These are phyloP conservation scores for Cephalophus harveyi DNA, from an alignment of 2,113 vertebrate species.

Conservation along the genomic window DNA sequence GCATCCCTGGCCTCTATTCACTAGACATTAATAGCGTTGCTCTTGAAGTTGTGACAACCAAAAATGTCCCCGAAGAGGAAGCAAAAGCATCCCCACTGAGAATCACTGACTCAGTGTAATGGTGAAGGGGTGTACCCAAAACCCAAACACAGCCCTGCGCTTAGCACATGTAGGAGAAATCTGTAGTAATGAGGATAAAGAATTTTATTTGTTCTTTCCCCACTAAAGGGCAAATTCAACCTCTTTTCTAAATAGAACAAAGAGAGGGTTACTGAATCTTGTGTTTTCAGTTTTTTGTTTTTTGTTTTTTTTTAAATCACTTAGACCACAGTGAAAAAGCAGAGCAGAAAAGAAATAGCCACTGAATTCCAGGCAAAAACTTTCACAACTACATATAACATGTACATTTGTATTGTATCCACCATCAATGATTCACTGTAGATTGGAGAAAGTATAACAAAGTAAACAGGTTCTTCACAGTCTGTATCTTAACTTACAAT, in stretches of 20 bases:
- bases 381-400: neutral
- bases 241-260: constrained; percentile 1
- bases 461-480: neutral
- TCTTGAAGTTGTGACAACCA: neutral
- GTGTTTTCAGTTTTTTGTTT: neutral
- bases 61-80: neutral
- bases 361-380: neutral
- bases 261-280: neutral
- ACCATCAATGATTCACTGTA: neutral
- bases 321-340: constrained; percentile 27
- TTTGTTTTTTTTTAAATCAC: neutral
- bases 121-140: neutral
- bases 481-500: constrained; percentile 12
- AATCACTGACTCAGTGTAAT: neutral
- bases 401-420: neutral
- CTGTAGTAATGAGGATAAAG: neutral
- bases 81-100: neutral
- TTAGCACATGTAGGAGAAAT: neutral
- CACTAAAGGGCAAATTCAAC: neutral
- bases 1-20: neutral
- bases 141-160: neutral
- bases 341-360: constrained; percentile 21
- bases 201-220: neutral
- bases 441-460: neutral
- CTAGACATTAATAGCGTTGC: neutral